Evolutionary conservation across 1,140 invertebrate species (phyloP), one percentile per base, ranked within the genome.

Genomic region (Diorhabda sublineata): DNA sequence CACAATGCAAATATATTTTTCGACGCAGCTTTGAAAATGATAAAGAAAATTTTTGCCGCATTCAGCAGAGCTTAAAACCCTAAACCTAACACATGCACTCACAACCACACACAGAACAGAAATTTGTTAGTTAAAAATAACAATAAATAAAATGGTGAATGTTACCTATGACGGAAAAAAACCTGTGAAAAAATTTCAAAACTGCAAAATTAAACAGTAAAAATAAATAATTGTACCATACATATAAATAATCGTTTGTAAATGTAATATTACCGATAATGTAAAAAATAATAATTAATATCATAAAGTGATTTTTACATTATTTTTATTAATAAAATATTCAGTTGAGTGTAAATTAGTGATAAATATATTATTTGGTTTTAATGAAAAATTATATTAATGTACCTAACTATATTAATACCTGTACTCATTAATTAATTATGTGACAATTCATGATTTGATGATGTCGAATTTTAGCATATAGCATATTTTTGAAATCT

Each of bases 81-180:
- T 75, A 68, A 67, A 75, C 71, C 71, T 75, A 74, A 64, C 73
- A 66, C 77, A 78, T 75, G 73, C 75, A 77, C 71, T 72, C 74
- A 70, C 70, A 74, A 72, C 67, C 77, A 76, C 76, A 77, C 73
- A 76, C 68, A 76, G 61, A 74, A 60, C 73, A 72, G 64, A 69
- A 63, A 44, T 59, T 41, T 71, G 72, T 77, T 78, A 76, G 75
- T 73, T 67, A 73, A 64, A 70, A 58, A 66, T 69, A 73, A 63
- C 69, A 69, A 68, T 42, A 77, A 67, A 68, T 52, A 62, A 71
- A 67, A 52, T 74, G 61, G n/a, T 65, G 41, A 44, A 68, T 74
- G 70, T 75, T 77, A 78, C 75, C 74, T 78, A 76, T 66, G 56
- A 71, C 61, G 7, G 70, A 26, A 26, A 26, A 73, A 75, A 75